Evolutionary conservation across 2,113 vertebrate species (phyloP), one percentile per base, ranked within the genome.

Genomic region (Mola mola): DNA sequence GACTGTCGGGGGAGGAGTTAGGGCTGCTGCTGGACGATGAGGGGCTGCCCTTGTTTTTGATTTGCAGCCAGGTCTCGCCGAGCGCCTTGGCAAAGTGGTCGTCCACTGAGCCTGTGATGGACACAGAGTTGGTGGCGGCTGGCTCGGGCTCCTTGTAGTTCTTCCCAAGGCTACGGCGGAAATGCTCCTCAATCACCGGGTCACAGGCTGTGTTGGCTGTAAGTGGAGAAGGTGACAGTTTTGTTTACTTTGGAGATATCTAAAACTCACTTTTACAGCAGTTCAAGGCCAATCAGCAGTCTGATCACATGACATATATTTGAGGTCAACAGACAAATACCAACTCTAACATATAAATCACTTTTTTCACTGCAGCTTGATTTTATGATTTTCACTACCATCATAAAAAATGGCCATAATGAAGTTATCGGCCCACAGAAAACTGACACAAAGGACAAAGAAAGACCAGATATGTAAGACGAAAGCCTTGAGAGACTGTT

Each of bases 71-170:
- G 9, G 95, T 98, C 66, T 98, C 97, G 11, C 97, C 97, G 41
- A 99, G 93, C 1, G 97, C 97, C 91, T 99, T 99, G 94, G 97
- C 94, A 12, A 99, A 99, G 91, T 99, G 97, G 92, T 99, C 97
- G 4, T 98, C 97, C 49, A 99, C 97, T 0, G 97, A 98, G 60
- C 97, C 97, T 0, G 97, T 98, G 92, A 98, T 98, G 90, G 97
- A 99, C 89, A 99, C 97, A 0, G 95, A 98, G 93, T 95, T 98
- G 61, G 96, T 91, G 64, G 93, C 95, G 0, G 92, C 92, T 0
- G 96, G 94, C 85, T 98, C 97, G 0, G 96, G 94, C 78, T 99
- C 95, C 88, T 96, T 97, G 94, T 98, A 98, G 79, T 98, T 98
- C 92, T 97, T 98, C 72, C 96, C 97, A 2, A 99, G 93, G 86